Evolutionary conservation across 2,113 vertebrate species (phyloP), one percentile per base, ranked within the genome.

Genomic region (Porphyrio hochstetteri): DNA sequence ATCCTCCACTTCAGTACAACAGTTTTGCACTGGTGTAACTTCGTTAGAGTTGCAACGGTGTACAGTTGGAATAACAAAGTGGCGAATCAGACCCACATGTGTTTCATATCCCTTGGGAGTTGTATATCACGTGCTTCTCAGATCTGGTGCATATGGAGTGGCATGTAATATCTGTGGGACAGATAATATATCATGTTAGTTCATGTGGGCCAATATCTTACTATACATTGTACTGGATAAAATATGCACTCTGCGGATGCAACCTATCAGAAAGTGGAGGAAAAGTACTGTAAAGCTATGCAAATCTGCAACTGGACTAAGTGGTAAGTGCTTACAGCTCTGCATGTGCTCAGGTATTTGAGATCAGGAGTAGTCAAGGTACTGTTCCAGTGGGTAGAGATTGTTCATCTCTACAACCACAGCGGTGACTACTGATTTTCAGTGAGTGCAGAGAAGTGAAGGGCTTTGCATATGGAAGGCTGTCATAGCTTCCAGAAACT

Each of bases 1-100:
- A 97, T 97, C 92, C 83, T 92, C 86, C 83, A 79, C 69, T 90
- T 93, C 76, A 92, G 77, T 86, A 64, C 82, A 94, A 80, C 86
- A 76, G 83, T 95, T 96, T 94, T 94, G 77, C 92, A 86, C 80
- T 69, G 88, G 90, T 95, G 93, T 96, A 96, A 93, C 95, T 96
- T 96, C 0, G 2, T 94, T 96, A 96, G 69, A 50, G 86, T 75
- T 95, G 86, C 91, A 87, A 19, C 4, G 16, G 90, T 82, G 90
- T 94, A 86, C 74, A 79, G 83, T 87, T 96, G 93, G 88, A 92
- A 90, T 89, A 96, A 94, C 88, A 94, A 92, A 90, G 93, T 93
- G 92, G 80, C 21, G 44, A 96, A 95, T 95, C 72, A 94, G 90
- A 94, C 80, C 90, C 95, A 92, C 91, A 96, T 96, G 90, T 97